phyloP scores from a whole-genome alignment of 2,888 invertebrate genomes.

The Camptogramma bilineatum region DNA sequence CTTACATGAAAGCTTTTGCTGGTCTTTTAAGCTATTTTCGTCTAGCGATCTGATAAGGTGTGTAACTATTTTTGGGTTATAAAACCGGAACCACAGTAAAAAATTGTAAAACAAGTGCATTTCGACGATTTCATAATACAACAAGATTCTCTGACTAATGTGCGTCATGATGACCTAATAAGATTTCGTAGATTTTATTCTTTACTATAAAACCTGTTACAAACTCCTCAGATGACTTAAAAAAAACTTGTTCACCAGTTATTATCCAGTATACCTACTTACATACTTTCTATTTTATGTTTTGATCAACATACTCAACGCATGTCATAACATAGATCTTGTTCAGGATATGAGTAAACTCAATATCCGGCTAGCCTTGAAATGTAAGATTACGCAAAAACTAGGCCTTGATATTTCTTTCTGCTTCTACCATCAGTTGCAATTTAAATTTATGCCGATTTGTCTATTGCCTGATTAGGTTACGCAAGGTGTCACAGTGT shows the following conservation, averaged over 20 bases:
- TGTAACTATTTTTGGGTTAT: neutral
- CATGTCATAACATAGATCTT: slow-evolving; percentile 3
- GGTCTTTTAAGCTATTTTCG: no score
- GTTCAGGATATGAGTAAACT: neutral
- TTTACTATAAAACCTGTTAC: slow-evolving; percentile 23
- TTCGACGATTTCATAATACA: neutral
- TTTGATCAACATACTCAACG: neutral
- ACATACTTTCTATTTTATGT: slow-evolving; percentile 20
- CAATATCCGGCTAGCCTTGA: slow-evolving; percentile 16
- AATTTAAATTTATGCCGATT: slow-evolving; percentile 29
- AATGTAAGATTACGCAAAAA: slow-evolving; percentile 14
- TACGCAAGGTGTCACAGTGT: slow-evolving; percentile 19
- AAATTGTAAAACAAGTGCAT: neutral
- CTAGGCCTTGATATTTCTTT: slow-evolving; percentile 3
- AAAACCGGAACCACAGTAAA: neutral
- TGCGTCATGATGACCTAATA: slow-evolving; percentile 7
- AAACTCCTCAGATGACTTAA: neutral
- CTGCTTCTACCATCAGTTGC: slow-evolving; percentile 5
- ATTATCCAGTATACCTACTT: neutral
- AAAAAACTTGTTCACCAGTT: slow-evolving; percentile 16
- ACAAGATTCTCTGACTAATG: neutral
- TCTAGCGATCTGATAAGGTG: neutral
- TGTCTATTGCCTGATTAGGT: slow-evolving; percentile 33
- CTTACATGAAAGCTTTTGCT: no score
- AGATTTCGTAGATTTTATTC: slow-evolving; percentile 8